Conservation (phyloP, 2,888 invertebrate genomes). For the Caenorhabditis doughertyi region DNA sequence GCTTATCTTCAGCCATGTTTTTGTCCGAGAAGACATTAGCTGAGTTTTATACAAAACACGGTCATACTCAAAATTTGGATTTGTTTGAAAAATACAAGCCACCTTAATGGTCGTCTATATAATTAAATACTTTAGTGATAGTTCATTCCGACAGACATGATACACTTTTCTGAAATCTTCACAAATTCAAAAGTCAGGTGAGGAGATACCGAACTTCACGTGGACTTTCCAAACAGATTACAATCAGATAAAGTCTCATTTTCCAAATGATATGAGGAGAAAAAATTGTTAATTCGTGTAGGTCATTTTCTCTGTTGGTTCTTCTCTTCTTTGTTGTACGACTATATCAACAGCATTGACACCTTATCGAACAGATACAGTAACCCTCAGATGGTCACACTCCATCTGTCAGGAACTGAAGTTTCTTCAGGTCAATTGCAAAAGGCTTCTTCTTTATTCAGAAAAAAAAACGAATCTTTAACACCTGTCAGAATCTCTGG, state of each 20-base stretch:
- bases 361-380: background rate
- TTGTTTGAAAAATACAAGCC: too few relatives aligned
- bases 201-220: conserved; percentile 5
- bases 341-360: conserved; percentile 9
- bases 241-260: conserved; percentile 11
- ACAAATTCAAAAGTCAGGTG: conserved; percentile 25
- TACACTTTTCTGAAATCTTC: conserved; percentile 6
- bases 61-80: too few relatives aligned
- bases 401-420: background rate
- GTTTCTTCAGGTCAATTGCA: conserved; percentile 5
- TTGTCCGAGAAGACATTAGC: too few relatives aligned
- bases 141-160: background rate
- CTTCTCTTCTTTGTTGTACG: background rate
- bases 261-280: background rate
- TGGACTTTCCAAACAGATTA: conserved; percentile 2
- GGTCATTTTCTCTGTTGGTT: background rate
- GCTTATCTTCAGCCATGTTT: too few relatives aligned
- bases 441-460: background rate
- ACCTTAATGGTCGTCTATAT: too few relatives aligned
- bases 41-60: too few relatives aligned
- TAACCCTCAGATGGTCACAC: conserved; percentile 9
- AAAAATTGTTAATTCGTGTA: background rate
- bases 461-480: too few relatives aligned
- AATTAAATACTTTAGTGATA: too few relatives aligned
- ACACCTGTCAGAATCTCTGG: background rate